Evolutionary conservation across 2,888 invertebrate genomes (phyloP), one percentile per base, ranked within the genome.

Genomic region (Oxycera nigricornis): DNA sequence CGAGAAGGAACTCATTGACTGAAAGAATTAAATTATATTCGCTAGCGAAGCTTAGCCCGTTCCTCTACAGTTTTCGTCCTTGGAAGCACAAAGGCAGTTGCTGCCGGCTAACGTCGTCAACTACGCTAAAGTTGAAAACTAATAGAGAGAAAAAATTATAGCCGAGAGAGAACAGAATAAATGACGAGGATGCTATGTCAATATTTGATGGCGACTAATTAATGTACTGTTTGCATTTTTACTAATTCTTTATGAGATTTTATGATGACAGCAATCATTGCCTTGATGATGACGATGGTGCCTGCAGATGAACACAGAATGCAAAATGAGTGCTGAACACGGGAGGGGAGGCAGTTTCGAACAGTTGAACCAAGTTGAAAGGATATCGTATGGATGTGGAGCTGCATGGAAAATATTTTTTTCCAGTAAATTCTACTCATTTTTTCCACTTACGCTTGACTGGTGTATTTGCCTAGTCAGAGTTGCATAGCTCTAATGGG

Each of bases 151-250:
- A 61, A 61, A 26, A 17, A n/a, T n/a, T n/a, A n/a, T n/a, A n/a
- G 17, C 46, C 11, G 2, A 46, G 46, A n/a, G 35, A 41, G 30
- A 65, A 39, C 39, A 22, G 65, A 65, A 65, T 65, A 65, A 65
- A 65, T 65, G 65, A 65, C 41, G 65, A 30, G 26, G 70, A 70
- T 46, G 68, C 46, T 74, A 20, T 41, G 70, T 74, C 74, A 74
- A 74, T 70, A 70, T 74, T 74, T 74, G 67, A 52, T 52, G 30
- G 62, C 70, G 74, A 74, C 67, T 74, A 74, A 74, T 74, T 74
- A 74, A 74, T 70, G 61, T 61, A 62, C 61, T 74, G 74, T 74
- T 74, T 74, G 52, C 72, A 72, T 68, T 68, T 59, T 52, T 57
- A 67, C 68, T 57, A 68, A 70, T 70, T 31, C 70, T 70, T 70